Evolutionary conservation across 2,113 vertebrate species (phyloP), one percentile per base, ranked within the genome.

Genomic region (Neolamprologus variostigma): DNA sequence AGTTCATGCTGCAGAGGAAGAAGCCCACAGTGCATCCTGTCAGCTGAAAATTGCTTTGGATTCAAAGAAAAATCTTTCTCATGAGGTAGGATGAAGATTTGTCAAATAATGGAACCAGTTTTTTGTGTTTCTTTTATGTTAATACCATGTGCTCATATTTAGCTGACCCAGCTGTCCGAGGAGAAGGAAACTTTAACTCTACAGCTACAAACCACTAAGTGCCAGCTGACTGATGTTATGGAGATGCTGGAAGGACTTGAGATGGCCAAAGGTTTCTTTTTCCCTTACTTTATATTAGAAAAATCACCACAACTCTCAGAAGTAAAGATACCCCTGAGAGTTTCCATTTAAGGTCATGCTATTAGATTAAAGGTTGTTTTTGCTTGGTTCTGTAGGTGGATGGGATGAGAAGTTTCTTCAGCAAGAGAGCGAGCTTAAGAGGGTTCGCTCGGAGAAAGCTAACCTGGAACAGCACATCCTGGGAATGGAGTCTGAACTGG

Each of bases 401-500:
- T 96, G 95, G 95, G 93, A 95, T n/a, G 96, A 97, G 68, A 97
- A 93, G 50, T 96, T 96, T 93, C 92, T 97, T 85, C 94, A 95
- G 84, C 87, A 93, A 87, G 96, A 97, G 94, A 97, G 95, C 2
- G 95, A 97, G 84, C 7, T 95, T 33, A 96, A 83, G 84, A 95
- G 95, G 61, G 89, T 94, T 28, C 95, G 95, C 80, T 96, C 95
- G 5, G 97, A 98, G 91, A 97, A 97, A 68, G 86, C 88, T 14
- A 96, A 95, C 87, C 82, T 90, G 17, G 96, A 97, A 87, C 95
- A 93, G 37, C 93, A 92, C 5, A 94, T 95, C 16, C 93, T 97
- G 7, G 96, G 96, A 45, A 84, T 84, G 93, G 96, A 98, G 89
- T 85, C 86, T 8, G 95, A 97, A 80, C 91, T 96, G 47, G 94